A percentile compares a stretch with the other conserved stretches of the same genome.
These are phyloP conservation scores for pig (Sus scrofa) DNA, from an alignment of 2,113 vertebrate genomes.

Conservation along the genomic window DNA sequence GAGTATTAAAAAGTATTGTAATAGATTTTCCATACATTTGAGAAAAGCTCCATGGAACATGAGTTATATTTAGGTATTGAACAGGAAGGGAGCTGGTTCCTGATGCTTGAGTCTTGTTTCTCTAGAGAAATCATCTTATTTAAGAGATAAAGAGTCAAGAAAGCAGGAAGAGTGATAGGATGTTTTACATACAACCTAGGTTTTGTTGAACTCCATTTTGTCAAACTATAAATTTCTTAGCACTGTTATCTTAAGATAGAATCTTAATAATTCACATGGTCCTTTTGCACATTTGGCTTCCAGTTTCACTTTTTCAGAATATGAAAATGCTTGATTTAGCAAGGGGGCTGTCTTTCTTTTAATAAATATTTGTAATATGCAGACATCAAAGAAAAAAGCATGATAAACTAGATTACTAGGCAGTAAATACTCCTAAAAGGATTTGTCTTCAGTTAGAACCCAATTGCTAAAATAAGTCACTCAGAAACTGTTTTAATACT, in stretches of 20 bases:
- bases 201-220: background rate
- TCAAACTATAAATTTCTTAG: background rate
- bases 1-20: background rate
- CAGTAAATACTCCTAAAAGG: conserved; percentile 60
- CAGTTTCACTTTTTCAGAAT: conserved; percentile 49
- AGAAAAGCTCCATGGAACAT: background rate
- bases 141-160: background rate
- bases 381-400: conserved; percentile 33
- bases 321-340: conserved; percentile 52
- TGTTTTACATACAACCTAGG: background rate
- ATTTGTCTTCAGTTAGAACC: conserved; percentile 61
- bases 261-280: conserved; percentile 39
- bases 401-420: background rate
- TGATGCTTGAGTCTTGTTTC: background rate
- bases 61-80: background rate
- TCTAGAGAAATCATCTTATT: background rate
- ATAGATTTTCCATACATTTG: background rate
- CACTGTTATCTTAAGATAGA: conserved; percentile 41
- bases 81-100: background rate
- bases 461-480: conserved; percentile 59
- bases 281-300: conserved; percentile 46
- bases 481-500: conserved; percentile 51
- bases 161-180: background rate
- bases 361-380: conserved; percentile 51
- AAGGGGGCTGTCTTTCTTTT: conserved; percentile 51